Evolutionary conservation across 1,140 invertebrate species (phyloP).

Genomic region (Heliconius nattereri): DNA sequence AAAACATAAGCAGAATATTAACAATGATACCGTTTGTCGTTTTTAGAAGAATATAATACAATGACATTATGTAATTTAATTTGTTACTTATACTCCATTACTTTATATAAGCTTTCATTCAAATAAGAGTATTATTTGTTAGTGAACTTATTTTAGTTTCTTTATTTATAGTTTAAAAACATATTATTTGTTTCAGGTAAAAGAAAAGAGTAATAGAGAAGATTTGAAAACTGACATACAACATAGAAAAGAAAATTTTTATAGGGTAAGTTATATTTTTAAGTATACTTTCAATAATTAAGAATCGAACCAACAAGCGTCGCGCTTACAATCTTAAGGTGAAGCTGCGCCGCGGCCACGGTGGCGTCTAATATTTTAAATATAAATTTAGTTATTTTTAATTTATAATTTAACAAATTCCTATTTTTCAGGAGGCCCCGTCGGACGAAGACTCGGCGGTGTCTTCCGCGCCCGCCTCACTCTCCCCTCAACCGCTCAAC

Average conservation of each 20-base stretch:
- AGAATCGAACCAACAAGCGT: no score
- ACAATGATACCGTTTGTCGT: no score
- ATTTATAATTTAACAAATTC: no score
- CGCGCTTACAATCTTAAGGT: no score
- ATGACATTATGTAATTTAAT: no score
- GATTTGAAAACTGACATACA: conserved; percentile 78
- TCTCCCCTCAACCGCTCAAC: conserved; percentile 79
- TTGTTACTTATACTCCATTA: no score
- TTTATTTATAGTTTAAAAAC: background rate
- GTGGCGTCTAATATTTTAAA: background rate
- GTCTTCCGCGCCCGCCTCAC: conserved; percentile 78
- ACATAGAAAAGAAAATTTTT: conserved; percentile 77
- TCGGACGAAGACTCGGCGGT: conserved; percentile 80
- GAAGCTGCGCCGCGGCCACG: no score
- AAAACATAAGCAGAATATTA: background rate
- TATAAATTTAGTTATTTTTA: no score
- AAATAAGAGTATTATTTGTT: background rate
- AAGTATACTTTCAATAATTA: background rate
- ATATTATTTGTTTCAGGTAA: conserved; percentile 70
- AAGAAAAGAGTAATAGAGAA: conserved; percentile 74
- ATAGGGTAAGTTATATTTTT: conserved; percentile 59
- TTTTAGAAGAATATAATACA: no score
- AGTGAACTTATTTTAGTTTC: background rate
- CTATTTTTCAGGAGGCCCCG: conserved; percentile 67
- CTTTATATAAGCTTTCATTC: no score